Conservation (phyloP, 2,113 vertebrate genomes). For the Struthio camelus region DNA sequence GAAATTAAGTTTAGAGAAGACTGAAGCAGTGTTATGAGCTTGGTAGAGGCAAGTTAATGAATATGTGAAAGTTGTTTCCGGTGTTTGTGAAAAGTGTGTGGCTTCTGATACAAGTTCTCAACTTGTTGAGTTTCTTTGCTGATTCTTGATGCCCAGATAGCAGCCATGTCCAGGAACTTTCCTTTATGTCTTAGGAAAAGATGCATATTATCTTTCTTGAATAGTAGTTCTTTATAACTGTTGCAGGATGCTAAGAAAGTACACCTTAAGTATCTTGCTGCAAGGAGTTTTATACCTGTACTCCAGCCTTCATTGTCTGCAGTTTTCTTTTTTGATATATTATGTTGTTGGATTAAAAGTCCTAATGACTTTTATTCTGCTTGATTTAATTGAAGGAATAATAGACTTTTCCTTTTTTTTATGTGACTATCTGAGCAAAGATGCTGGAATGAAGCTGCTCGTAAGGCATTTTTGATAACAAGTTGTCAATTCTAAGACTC, state of each 20-base stretch:
- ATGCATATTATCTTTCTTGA: not conserved
- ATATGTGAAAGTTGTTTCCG: not conserved
- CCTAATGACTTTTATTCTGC: not conserved
- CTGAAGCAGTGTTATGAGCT: not conserved
- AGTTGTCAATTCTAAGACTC: not conserved
- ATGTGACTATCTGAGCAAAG: not conserved
- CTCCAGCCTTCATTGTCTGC: not conserved
- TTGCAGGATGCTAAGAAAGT: not conserved
- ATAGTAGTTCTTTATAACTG: not conserved
- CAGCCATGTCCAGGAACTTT: not conserved
- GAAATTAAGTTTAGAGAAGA: not conserved
- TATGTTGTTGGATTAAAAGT: not conserved
- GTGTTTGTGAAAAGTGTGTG: not conserved
- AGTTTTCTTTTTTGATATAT: not conserved
- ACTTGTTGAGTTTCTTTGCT: not conserved
- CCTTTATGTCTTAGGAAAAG: not conserved
- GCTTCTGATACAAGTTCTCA: not conserved
- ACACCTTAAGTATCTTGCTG: not conserved
- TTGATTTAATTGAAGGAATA: not conserved
- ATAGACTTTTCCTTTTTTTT: not conserved
- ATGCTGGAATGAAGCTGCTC: not conserved
- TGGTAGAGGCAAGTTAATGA: not conserved
- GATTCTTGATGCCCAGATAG: not conserved
- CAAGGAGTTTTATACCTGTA: not conserved
- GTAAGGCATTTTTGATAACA: not conserved